Evolutionary conservation across 2,113 vertebrate species (phyloP).

Genomic region (Notarius lentiginosus): DNA sequence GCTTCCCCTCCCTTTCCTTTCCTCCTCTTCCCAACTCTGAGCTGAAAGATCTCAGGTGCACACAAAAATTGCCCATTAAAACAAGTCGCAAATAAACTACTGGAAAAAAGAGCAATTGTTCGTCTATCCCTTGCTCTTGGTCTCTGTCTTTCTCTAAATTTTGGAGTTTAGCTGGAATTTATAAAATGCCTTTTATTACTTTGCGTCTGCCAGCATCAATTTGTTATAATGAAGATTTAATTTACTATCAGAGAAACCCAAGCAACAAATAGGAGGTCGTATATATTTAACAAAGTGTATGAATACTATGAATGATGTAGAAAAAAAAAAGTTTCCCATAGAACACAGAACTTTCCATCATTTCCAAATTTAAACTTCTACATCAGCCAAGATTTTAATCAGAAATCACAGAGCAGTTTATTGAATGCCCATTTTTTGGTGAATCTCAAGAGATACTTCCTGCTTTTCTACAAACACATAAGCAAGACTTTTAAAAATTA

Average conservation of each 20-base stretch:
- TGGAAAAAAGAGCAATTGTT: conserved; percentile 34
- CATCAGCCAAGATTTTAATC: background rate
- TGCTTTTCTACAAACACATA: background rate
- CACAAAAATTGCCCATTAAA: conserved; percentile 62
- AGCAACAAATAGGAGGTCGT: background rate
- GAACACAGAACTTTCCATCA: background rate
- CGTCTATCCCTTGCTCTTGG: conserved; percentile 11
- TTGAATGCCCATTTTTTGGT: background rate
- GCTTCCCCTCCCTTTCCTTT: conserved; percentile 70
- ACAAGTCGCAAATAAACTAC: conserved; percentile 61
- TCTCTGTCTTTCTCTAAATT: background rate
- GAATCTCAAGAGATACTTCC: background rate
- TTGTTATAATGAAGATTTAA: background rate
- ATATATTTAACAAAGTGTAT: background rate
- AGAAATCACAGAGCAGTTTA: background rate
- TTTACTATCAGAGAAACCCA: background rate
- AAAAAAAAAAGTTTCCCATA: background rate
- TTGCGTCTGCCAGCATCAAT: conserved; percentile 43
- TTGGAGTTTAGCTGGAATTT: background rate
- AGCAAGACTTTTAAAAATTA: background rate
- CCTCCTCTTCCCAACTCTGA: conserved; percentile 64
- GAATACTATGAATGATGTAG: background rate
- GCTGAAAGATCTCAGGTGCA: conserved; percentile 79
- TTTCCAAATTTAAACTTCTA: background rate
- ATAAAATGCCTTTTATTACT: conserved; percentile 7